Conservation (phyloP, 2,797 vertebrate genomes). For the Poecilia velifera region DNA sequence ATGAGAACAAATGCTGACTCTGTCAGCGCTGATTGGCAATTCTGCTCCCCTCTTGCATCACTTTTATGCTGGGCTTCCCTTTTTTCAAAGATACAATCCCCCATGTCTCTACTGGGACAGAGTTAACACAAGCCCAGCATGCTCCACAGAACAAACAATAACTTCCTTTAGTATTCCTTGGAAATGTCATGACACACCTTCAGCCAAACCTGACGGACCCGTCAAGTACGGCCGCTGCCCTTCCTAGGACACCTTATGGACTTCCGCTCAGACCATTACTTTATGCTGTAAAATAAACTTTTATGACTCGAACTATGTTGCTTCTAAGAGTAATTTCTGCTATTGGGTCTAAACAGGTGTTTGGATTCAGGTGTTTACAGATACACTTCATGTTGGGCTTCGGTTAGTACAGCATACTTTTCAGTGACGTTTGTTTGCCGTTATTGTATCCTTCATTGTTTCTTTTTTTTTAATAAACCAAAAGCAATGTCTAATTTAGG, state of each 20-base stretch:
- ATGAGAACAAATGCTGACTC: neutral
- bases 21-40: neutral
- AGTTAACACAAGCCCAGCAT: neutral
- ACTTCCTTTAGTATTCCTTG: neutral
- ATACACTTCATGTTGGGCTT: neutral
- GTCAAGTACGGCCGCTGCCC: neutral
- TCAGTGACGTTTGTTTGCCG: neutral
- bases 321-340: neutral
- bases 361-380: neutral
- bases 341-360: neutral
- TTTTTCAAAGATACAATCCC: neutral
- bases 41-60: neutral
- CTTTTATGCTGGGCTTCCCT: neutral
- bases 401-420: neutral
- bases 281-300: neutral
- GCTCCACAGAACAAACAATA: neutral
- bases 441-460: neutral
- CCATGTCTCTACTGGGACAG: no score
- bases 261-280: neutral
- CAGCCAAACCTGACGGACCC: neutral
- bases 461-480: neutral
- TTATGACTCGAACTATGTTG: neutral
- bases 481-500: neutral
- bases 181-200: neutral
- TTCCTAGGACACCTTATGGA: neutral